A percentile compares a stretch with the other conserved stretches of the same genome.
Evolutionary conservation across 2,888 invertebrate genomes (phyloP).

Genomic region (Apodemia arnacis): DNA sequence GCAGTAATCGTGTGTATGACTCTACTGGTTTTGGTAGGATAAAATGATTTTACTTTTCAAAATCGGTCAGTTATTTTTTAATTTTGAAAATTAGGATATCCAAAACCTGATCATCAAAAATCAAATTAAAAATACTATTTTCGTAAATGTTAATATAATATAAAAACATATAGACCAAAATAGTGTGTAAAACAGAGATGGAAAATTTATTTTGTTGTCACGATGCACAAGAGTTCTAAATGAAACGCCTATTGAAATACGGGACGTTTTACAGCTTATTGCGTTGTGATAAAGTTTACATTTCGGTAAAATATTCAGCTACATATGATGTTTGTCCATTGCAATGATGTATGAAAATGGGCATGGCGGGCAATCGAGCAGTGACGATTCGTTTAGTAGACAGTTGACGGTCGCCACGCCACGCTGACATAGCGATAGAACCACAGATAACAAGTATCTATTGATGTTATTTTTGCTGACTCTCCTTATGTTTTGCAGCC

Average conservation of each 20-base stretch:
- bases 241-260: slow-evolving; percentile 79
- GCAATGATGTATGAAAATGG: slow-evolving; percentile 90
- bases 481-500: slow-evolving; percentile 87
- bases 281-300: slow-evolving; percentile 58
- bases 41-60: neutral
- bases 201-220: slow-evolving; percentile 89
- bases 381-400: slow-evolving; percentile 94
- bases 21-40: slow-evolving; percentile 14
- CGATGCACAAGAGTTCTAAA: slow-evolving; percentile 60
- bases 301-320: slow-evolving; percentile 68
- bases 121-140: slow-evolving; percentile 82
- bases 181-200: slow-evolving; percentile 88
- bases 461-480: slow-evolving; percentile 91
- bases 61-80: neutral
- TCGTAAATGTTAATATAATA: slow-evolving; percentile 85
- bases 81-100: slow-evolving; percentile 25
- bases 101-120: slow-evolving; percentile 76
- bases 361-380: slow-evolving; percentile 92
- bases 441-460: slow-evolving; percentile 92
- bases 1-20: slow-evolving; percentile 86
- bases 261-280: slow-evolving; percentile 76
- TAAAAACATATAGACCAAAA: slow-evolving; percentile 87
- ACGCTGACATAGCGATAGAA: slow-evolving; percentile 93
- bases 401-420: slow-evolving; percentile 94
- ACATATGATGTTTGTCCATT: slow-evolving; percentile 83